Base-by-base conservation (phyloP, 2,797 vertebrate species). In the Smutsia temminckii region DNA sequence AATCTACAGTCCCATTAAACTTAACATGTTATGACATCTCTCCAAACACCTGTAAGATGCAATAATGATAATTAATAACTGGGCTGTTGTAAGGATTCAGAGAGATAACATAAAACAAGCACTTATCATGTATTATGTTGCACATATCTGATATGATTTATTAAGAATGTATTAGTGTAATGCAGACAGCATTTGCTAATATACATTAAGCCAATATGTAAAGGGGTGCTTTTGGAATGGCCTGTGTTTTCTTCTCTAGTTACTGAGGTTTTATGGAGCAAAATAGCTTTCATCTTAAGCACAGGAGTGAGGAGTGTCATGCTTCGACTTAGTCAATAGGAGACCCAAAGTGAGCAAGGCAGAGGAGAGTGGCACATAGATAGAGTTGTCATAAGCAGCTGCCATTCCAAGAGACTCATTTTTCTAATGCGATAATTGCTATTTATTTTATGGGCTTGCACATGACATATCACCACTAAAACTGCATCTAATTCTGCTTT, bases 391-490 rank as follows among this genome's bases (percentile, higher is more conserved):
- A 98, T 94, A 94, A 97, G 96, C 74, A 86, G 84, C 94, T 97
- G 59, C 23, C 93, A 97, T 98, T 97, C 95, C 93, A 95, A 97
- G 86, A 97, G 91, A 95, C 87, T 97, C 96, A 40, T 97, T 98
- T 97, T 97, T 97, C 97, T 98, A 98, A 98, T 97, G 96, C 97
- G 98, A 98, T 98, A 98, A 98, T 98, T 98, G 97, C 97, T 98
- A 98, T 98, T 98, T 98, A 98, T 98, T 98, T 98, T 97, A 98
- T 97, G 98, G 97, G 69, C 96, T 97, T 95, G 95, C 94, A 89
- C 97, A 98, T 97, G 98, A 98, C 97, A 97, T 97, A 96, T 96
- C 95, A 96, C 98, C 97, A 97, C 97, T 97, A 96, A 97, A 98
- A 98, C 91, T 80, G 97, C 97, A 98, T 97, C 98, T 98, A 97